Conservation (phyloP, 2,113 vertebrate species). For the Gavialis gangeticus region DNA sequence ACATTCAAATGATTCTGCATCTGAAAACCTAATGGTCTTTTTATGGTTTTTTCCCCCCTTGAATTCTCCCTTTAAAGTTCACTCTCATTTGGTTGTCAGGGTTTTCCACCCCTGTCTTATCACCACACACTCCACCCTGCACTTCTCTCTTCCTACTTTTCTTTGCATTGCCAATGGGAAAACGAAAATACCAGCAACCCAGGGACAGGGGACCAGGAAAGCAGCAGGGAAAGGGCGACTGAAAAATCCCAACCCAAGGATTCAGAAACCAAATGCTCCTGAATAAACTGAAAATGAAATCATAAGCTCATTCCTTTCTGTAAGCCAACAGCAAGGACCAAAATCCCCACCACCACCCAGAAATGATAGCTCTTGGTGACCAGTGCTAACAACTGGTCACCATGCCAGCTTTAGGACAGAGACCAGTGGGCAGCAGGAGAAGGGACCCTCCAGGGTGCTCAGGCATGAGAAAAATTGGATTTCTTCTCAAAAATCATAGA, state of each 20-base stretch:
- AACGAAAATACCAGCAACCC: neutral
- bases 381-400: too few relatives aligned
- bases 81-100: neutral
- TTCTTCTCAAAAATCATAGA: too few relatives aligned
- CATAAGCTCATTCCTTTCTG: neutral
- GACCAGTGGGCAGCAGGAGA: neutral
- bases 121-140: neutral
- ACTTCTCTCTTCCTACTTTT: neutral
- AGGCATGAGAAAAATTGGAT: neutral
- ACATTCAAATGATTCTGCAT: too few relatives aligned
- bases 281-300: neutral
- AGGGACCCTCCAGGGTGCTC: neutral
- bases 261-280: neutral
- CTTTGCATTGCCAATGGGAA: neutral
- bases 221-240: rapidly evolving
- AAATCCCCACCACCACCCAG: too few relatives aligned
- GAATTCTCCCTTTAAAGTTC: neutral
- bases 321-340: neutral
- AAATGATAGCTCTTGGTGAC: too few relatives aligned
- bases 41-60: neutral
- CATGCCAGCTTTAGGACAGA: too few relatives aligned
- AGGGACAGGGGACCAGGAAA: neutral
- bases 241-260: neutral
- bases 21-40: too few relatives aligned
- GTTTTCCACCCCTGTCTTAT: neutral